Percentiles rank a stretch among this genome's conserved stretches.
These are phyloP conservation scores for Chloroceryle aenea DNA, from an alignment of 2,113 vertebrate genomes.

Conservation along the genomic window DNA sequence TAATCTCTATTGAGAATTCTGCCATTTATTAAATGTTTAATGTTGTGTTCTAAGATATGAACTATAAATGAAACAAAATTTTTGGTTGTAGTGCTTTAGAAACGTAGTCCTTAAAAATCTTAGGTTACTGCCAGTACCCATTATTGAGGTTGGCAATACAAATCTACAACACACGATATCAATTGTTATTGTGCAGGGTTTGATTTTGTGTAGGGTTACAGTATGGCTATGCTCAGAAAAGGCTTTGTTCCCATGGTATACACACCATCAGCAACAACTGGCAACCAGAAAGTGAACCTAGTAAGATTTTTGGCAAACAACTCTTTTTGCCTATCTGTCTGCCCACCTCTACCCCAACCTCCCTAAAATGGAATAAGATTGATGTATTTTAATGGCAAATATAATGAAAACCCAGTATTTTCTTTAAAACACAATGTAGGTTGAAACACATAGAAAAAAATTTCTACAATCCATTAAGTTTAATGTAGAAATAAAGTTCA, in stretches of 20 bases:
- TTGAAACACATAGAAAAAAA: neutral
- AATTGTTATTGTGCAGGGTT: fast-evolving
- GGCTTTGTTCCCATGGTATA: neutral
- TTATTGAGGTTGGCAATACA: neutral
- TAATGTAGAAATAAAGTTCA: neutral
- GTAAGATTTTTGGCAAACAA: neutral
- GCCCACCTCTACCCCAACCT: fast-evolving
- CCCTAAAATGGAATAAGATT: neutral
- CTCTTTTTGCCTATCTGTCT: neutral
- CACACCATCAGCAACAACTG: neutral
- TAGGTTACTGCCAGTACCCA: neutral
- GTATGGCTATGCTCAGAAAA: neutral
- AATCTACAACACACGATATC: neutral
- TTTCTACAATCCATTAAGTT: neutral
- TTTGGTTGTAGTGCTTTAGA: neutral
- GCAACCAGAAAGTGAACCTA: neutral
- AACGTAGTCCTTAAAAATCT: neutral
- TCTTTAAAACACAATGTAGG: neutral
- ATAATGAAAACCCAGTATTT: neutral
- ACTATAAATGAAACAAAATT: neutral
- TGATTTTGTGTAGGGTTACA: neutral
- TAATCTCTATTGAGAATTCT: neutral
- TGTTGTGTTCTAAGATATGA: neutral
- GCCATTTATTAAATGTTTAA: neutral
- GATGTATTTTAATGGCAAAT: neutral